phyloP scores from a whole-genome alignment of 1,140 invertebrate species.

The Drosophila punjabiensis region DNA sequence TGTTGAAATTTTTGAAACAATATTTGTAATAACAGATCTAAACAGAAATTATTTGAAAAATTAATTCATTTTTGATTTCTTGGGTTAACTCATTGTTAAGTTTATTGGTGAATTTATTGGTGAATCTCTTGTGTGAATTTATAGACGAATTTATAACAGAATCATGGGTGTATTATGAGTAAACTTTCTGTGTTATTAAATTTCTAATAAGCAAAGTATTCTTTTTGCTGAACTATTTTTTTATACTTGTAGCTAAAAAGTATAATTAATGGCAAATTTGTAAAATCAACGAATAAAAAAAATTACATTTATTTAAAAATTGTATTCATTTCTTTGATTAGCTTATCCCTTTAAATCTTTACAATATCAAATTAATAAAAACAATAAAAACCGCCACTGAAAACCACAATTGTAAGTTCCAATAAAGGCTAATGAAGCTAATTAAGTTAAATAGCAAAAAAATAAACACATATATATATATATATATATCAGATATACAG shows the following conservation, averaged over 20 bases:
- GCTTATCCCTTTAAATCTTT: background rate
- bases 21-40: no score
- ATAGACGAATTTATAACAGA: no score
- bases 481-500: background rate
- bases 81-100: background rate
- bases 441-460: background rate
- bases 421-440: constrained; percentile 9
- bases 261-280: background rate
- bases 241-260: background rate
- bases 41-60: no score
- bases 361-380: background rate
- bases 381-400: background rate
- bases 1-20: background rate
- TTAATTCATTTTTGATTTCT: background rate
- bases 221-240: background rate
- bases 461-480: no score
- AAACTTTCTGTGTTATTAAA: no score
- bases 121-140: no score
- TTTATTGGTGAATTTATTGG: background rate
- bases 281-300: background rate
- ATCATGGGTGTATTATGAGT: no score
- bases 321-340: background rate
- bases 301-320: no score
- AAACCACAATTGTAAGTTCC: constrained; percentile 2
- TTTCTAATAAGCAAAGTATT: background rate